A percentile compares a stretch with the other conserved stretches of the same genome.
Evolutionary conservation across 2,797 vertebrate genomes (phyloP).

Genomic region (Balearica regulorum): DNA sequence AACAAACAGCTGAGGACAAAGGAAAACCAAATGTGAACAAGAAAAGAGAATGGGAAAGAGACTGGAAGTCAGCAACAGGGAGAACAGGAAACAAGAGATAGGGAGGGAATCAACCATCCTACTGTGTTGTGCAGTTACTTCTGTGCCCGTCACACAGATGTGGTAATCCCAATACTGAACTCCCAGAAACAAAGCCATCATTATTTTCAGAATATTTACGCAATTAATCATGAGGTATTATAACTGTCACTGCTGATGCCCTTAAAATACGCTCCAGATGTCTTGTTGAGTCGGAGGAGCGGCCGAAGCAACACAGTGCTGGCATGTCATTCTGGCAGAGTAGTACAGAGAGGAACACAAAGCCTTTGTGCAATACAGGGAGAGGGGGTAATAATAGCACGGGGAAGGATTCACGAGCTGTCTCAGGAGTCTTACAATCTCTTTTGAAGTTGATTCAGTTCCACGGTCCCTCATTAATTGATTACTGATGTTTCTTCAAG

Average conservation of each 20-base stretch:
- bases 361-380: background rate
- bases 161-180: background rate
- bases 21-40: background rate
- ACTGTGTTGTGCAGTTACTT: background rate
- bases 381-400: background rate
- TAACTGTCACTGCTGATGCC: background rate
- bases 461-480: background rate
- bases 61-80: background rate
- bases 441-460: background rate
- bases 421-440: background rate
- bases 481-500: background rate
- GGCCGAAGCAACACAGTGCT: background rate
- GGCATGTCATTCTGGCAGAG: background rate
- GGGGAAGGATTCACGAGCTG: background rate
- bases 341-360: background rate
- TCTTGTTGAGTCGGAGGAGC: background rate
- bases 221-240: fast-evolving
- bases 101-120: background rate
- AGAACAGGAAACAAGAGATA: background rate
- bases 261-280: background rate
- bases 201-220: background rate
- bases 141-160: background rate
- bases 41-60: background rate
- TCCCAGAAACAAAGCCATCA: background rate
- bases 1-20: background rate